Evolutionary conservation across 2,113 vertebrate genomes (phyloP).

Genomic region (Bettongia penicillata): DNA sequence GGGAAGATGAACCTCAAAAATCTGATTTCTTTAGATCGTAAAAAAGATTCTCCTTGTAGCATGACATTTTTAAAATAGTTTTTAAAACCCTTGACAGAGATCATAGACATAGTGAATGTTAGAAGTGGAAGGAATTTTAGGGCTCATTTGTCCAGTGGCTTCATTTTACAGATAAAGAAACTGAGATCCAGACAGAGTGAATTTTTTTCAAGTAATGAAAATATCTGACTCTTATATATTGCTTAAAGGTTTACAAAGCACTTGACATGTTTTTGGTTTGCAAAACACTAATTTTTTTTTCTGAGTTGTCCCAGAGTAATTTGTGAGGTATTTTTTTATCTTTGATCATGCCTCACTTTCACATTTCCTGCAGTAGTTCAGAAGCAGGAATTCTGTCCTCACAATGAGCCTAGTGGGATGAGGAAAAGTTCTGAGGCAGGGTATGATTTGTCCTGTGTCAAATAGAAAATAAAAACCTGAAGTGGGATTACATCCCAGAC

Average conservation of each 20-base stretch:
- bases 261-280: background rate
- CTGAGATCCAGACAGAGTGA: background rate
- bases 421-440: background rate
- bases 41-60: background rate
- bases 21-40: constrained; percentile 17
- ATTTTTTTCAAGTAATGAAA: background rate
- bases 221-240: background rate
- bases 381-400: constrained; percentile 15
- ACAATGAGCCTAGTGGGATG: background rate
- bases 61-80: background rate
- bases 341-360: background rate
- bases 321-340: background rate
- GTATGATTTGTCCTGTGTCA: background rate
- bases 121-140: background rate
- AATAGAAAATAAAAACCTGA: background rate
- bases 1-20: background rate
- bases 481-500: background rate
- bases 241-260: background rate
- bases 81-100: background rate
- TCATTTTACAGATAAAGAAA: background rate
- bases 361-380: background rate
- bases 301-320: background rate
- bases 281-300: constrained; percentile 5
- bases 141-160: background rate
- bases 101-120: background rate